A percentile compares a stretch with the other conserved stretches of the same genome.
Conservation (phyloP, 2,113 vertebrate genomes). For the Heptranchias perlo region DNA sequence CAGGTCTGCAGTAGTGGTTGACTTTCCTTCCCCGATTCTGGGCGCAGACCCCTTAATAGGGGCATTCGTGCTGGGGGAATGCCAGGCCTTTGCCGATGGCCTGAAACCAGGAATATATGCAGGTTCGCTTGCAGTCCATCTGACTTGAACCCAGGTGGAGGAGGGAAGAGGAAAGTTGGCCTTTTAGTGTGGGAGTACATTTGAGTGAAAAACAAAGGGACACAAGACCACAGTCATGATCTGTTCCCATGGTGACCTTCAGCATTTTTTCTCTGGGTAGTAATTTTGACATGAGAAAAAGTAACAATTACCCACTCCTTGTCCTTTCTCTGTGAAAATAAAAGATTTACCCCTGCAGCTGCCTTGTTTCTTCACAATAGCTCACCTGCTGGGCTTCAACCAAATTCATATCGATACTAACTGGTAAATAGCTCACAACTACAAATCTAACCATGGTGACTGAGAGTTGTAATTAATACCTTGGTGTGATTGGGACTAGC, state of each 20-base stretch:
- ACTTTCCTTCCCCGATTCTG: too few species aligned
- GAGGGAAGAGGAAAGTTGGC: not conserved
- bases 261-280: not conserved
- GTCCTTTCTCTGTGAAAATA: not conserved
- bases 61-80: not conserved
- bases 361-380: not conserved
- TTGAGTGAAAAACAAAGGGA: not conserved
- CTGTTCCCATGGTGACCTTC: not conserved
- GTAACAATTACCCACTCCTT: not conserved
- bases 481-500: not conserved
- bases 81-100: not conserved
- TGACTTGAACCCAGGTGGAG: not conserved
- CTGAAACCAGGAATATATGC: not conserved
- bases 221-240: not conserved
- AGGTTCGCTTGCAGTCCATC: too few species aligned
- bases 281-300: not conserved
- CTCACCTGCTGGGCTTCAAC: not conserved
- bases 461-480: conserved; percentile 6
- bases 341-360: not conserved
- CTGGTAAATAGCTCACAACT: not conserved
- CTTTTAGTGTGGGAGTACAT: not conserved
- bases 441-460: not conserved
- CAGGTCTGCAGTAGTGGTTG: not conserved
- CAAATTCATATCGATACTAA: not conserved
- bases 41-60: not conserved